Evolutionary conservation across 2,888 invertebrate genomes (phyloP).

Genomic region (Drosophila neotestacea): DNA sequence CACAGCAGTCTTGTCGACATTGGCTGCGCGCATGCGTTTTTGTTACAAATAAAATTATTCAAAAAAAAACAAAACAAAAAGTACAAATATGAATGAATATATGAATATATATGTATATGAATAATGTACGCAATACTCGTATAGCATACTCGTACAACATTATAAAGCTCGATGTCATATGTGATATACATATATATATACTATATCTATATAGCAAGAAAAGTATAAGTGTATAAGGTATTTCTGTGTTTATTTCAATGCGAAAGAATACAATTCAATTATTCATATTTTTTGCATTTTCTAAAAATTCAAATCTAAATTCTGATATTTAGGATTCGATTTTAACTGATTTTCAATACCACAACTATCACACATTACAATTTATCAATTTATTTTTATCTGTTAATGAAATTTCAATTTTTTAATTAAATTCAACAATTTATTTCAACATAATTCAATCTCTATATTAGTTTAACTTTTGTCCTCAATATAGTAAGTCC

Average conservation of each 20-base stretch:
- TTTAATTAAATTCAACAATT: neutral
- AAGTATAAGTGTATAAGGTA: conserved; percentile 47
- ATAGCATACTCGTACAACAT: conserved; percentile 44
- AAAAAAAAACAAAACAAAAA: conserved; percentile 12
- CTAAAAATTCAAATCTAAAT: conserved; percentile 7
- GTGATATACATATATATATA: conserved; percentile 60
- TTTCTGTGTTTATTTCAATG: conserved; percentile 44
- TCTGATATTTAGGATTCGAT: conserved; percentile 12
- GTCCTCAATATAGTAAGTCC: conserved; percentile 23
- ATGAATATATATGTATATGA: conserved; percentile 51
- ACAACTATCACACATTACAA: conserved; percentile 3
- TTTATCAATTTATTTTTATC: neutral
- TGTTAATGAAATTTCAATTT: neutral
- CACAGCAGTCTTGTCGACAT: conserved; percentile 87
- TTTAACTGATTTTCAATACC: neutral
- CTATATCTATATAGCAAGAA: conserved; percentile 41
- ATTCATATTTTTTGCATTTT: conserved; percentile 37
- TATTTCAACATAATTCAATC: neutral
- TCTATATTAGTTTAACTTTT: conserved; percentile 17
- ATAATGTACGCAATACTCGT: conserved; percentile 37
- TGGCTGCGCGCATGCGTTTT: conserved; percentile 87
- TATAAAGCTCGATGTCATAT: conserved; percentile 60
- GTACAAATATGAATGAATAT: conserved; percentile 54
- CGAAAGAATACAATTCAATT: conserved; percentile 21
- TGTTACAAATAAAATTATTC: conserved; percentile 49